Evolutionary conservation across 2,113 vertebrate species (phyloP).

Genomic region (Pseudopodoces humilis): DNA sequence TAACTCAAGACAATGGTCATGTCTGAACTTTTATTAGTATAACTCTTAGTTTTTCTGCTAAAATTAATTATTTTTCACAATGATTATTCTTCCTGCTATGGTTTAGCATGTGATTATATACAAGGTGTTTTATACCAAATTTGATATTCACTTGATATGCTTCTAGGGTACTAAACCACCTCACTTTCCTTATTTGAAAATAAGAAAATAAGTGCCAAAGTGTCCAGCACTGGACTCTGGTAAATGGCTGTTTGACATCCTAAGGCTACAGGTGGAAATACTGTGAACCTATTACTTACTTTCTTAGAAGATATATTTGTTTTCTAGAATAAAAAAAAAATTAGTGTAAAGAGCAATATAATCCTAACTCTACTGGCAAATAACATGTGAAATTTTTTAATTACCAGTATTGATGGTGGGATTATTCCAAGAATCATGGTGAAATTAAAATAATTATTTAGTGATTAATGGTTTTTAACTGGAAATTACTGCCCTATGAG

Average conservation of each 20-base stretch:
- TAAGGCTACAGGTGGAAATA: background rate
- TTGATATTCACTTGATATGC: background rate
- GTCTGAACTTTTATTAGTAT: background rate
- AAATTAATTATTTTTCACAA: background rate
- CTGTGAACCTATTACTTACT: background rate
- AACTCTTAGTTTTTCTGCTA: background rate
- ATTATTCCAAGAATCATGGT: background rate
- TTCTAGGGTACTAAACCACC: background rate
- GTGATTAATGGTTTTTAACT: background rate
- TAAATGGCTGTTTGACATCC: background rate
- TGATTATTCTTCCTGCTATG: background rate
- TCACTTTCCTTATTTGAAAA: background rate
- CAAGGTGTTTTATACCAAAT: background rate
- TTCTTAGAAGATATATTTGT: background rate
- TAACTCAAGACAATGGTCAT: background rate
- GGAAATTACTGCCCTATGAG: background rate
- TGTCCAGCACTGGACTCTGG: background rate
- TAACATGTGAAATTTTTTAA: background rate
- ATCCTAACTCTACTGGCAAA: background rate
- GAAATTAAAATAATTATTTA: background rate
- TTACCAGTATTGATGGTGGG: background rate
- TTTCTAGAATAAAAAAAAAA: background rate
- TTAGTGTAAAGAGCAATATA: background rate
- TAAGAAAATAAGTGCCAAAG: background rate
- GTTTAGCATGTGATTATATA: background rate